These are phyloP conservation scores for Muschampia plurimacula DNA, from an alignment of 2,888 invertebrate genomes.

Conservation along the genomic window DNA sequence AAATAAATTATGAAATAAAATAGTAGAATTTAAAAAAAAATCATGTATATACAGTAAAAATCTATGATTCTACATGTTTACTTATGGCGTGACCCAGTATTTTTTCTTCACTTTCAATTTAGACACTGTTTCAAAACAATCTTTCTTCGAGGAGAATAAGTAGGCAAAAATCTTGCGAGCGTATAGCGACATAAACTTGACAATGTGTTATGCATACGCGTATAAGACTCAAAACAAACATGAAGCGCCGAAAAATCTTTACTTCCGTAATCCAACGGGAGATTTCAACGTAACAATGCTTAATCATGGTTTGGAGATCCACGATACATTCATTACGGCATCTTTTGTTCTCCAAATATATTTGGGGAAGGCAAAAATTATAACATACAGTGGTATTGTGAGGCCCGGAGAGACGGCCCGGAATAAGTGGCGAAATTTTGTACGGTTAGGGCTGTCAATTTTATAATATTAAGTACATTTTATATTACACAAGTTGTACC, in stretches of 20 bases:
- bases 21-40: no score
- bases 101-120: no score
- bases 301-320: constrained; percentile 81
- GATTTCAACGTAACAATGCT: constrained; percentile 70
- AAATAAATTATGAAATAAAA: no score
- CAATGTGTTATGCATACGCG: not conserved
- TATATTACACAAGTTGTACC: not conserved
- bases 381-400: constrained; percentile 82
- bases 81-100: no score
- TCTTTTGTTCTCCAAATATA: constrained; percentile 80
- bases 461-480: not conserved
- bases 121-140: no score
- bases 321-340: constrained; percentile 82
- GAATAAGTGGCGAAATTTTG: constrained; percentile 72
- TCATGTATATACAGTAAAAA: no score
- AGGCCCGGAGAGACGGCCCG: constrained; percentile 61
- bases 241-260: constrained; percentile 17
- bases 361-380: constrained; percentile 83
- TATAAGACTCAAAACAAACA: constrained; percentile 19
- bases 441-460: constrained; percentile 60
- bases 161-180: not conserved
- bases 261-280: constrained; percentile 26
- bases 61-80: no score
- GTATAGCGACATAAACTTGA: not conserved
- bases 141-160: not conserved